Evolutionary conservation across 2,113 vertebrate genomes (phyloP).

Genomic region (Camelus bactrianus): DNA sequence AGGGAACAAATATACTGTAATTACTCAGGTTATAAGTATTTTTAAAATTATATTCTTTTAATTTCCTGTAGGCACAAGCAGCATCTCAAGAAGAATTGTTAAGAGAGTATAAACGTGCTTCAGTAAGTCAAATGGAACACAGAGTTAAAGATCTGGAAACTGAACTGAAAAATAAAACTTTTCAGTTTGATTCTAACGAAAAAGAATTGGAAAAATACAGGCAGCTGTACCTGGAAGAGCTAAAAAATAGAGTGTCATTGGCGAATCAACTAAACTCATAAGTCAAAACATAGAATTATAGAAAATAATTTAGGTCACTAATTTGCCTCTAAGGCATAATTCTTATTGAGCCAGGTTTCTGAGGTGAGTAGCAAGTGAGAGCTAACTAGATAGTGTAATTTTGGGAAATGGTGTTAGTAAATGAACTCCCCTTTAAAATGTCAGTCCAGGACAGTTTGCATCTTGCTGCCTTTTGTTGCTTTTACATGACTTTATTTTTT

Average conservation of each 20-base stretch:
- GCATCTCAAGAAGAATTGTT: constrained; percentile 93
- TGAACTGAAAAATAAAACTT: constrained; percentile 89
- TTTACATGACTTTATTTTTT: too few relatives aligned
- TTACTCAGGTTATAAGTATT: not conserved
- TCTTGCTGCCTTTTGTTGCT: too few relatives aligned
- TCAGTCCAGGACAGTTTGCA: too few relatives aligned
- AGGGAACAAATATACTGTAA: not conserved
- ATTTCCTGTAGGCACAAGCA: constrained; percentile 90
- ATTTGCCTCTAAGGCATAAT: too few relatives aligned
- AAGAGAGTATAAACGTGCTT: constrained; percentile 89
- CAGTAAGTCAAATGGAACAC: constrained; percentile 90
- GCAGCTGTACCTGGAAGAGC: constrained; percentile 91
- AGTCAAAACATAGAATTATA: too few relatives aligned
- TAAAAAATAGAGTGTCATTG: constrained; percentile 62
- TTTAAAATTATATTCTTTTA: not conserved
- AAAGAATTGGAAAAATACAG: constrained; percentile 91
- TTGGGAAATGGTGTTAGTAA: too few relatives aligned
- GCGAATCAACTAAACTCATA: too few relatives aligned
- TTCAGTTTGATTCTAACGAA: constrained; percentile 86
- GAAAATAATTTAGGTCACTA: too few relatives aligned
- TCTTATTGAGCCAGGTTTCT: too few relatives aligned
- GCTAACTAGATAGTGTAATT: too few relatives aligned
- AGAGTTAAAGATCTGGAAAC: constrained; percentile 91
- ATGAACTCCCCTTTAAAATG: too few relatives aligned
- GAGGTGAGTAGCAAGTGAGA: too few relatives aligned